Percentiles rank a stretch among this genome's conserved stretches.
Conservation (phyloP, 2,797 vertebrate genomes). For the Anguilla megastoma region DNA sequence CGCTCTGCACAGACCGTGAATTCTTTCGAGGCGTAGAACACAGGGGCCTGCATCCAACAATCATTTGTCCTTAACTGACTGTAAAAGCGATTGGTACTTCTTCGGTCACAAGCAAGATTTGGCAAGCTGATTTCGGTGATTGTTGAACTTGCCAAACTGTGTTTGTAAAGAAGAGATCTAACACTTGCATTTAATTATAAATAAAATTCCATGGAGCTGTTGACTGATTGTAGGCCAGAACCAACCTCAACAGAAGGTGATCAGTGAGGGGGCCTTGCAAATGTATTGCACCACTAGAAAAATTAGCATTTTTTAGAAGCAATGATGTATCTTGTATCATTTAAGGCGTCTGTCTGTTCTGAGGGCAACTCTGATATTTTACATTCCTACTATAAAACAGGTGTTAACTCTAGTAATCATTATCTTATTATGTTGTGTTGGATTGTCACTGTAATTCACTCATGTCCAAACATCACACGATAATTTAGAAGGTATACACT, state of each 20-base stretch:
- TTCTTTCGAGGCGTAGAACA: constrained; percentile 19
- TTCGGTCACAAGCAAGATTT: background rate
- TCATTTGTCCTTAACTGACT: background rate
- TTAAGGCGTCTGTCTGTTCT: background rate
- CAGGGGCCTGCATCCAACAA: background rate
- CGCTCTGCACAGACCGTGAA: constrained; percentile 13
- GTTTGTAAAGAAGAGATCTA: background rate
- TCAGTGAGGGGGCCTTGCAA: background rate
- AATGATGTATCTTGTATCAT: background rate
- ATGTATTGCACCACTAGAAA: background rate
- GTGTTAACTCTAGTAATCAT: background rate
- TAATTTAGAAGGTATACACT: background rate
- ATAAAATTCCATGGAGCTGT: background rate
- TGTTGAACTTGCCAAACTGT: background rate
- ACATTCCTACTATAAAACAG: background rate
- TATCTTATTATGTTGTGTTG: too few species aligned
- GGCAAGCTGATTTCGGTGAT: background rate
- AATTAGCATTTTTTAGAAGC: background rate
- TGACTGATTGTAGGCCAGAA: background rate
- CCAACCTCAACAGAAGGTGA: background rate
- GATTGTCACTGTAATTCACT: too few species aligned
- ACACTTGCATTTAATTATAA: background rate
- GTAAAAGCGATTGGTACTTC: background rate
- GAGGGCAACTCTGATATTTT: too few species aligned
- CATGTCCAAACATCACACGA: background rate